Evolutionary conservation across 2,113 vertebrate genomes (phyloP).

Genomic region (Circaetus cinerascens): DNA sequence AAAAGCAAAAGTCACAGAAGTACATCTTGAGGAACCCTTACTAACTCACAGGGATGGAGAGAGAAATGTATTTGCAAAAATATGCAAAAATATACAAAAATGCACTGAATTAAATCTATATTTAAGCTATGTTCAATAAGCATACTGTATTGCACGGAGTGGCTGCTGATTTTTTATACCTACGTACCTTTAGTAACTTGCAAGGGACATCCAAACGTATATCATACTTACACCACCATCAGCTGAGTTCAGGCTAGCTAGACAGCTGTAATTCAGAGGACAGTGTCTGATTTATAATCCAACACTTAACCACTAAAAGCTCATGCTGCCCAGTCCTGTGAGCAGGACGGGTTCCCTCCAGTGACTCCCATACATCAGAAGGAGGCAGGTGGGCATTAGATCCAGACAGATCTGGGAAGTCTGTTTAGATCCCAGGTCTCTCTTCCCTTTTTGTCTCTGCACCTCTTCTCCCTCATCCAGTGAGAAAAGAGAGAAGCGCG

Average conservation of each 20-base stretch:
- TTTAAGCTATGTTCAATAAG: neutral
- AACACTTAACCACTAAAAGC: neutral
- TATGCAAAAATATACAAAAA: neutral
- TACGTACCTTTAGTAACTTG: neutral
- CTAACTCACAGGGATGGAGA: neutral
- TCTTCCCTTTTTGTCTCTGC: neutral
- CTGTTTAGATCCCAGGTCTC: neutral
- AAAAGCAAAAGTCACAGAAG: neutral
- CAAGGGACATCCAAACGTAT: neutral
- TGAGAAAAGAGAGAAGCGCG: neutral
- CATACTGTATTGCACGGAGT: neutral
- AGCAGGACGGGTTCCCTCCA: rapidly evolving
- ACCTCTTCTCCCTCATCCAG: neutral
- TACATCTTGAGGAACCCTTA: neutral
- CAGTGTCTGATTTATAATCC: neutral
- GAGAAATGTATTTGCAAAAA: neutral
- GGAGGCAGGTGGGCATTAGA: neutral
- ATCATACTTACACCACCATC: neutral
- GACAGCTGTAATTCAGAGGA: neutral
- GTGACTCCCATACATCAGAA: neutral
- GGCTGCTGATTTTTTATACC: neutral
- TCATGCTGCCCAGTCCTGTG: neutral
- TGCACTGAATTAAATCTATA: neutral
- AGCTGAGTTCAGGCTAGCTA: neutral
- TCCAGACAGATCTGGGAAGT: neutral